Evolutionary conservation across 2,888 invertebrate species (phyloP).

Genomic region (Watsonalla binaria): DNA sequence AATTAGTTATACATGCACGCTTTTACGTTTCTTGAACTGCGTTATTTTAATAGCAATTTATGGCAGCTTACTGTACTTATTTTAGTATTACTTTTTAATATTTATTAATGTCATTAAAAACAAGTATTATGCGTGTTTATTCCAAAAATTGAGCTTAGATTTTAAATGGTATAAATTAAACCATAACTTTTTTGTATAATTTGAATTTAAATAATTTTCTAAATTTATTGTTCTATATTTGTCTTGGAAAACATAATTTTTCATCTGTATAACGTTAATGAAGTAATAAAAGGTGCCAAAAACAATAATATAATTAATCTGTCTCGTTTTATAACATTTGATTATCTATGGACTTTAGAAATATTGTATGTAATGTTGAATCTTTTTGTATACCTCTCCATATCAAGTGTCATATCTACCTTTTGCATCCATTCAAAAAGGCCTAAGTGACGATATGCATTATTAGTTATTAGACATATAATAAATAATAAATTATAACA

Average conservation of each 20-base stretch:
- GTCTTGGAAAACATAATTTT: no score
- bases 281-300: no score
- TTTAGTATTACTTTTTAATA: constrained; percentile 10
- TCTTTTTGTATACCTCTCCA: constrained; percentile 9
- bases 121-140: constrained; percentile 6
- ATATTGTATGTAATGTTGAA: neutral
- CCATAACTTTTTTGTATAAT: no score
- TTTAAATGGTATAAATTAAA: no score
- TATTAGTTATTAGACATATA: neutral
- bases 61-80: constrained; percentile 6
- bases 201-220: no score
- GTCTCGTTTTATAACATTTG: no score
- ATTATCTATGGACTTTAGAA: neutral
- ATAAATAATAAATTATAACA: neutral
- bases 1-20: no score
- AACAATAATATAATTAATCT: no score
- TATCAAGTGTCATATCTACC: constrained; percentile 21
- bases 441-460: constrained; percentile 4
- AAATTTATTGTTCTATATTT: no score
- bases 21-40: neutral
- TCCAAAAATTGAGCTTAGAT: neutral
- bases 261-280: no score
- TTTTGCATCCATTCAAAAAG: constrained; percentile 6
- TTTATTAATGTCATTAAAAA: constrained; percentile 27
- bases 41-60: neutral